Conservation (phyloP, 2,797 vertebrate species). For the Lateolabrax maculatus region DNA sequence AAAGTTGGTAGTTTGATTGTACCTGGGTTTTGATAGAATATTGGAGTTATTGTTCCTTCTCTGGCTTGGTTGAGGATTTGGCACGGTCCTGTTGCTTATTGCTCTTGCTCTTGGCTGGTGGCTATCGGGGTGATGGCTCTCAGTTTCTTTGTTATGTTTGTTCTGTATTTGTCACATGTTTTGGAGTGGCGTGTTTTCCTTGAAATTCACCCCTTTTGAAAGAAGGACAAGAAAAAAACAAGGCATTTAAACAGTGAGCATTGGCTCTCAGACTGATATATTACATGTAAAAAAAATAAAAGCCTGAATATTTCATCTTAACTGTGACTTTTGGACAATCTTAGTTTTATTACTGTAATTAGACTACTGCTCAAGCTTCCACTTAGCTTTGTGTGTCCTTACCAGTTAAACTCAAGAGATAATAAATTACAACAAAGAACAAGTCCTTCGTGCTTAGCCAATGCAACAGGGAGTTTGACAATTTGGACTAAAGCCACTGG, state of each 20-base stretch:
- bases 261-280: background rate
- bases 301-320: background rate
- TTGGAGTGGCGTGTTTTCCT: background rate
- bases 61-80: slow-evolving; percentile 9
- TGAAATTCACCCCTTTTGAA: background rate
- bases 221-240: slow-evolving; percentile 1
- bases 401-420: background rate
- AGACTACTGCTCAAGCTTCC: background rate
- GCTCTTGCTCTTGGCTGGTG: background rate
- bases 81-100: background rate
- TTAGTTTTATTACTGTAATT: no score
- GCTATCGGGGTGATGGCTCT: no score
- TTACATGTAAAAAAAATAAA: slow-evolving; percentile 1
- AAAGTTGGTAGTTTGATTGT: background rate
- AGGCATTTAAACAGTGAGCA: background rate
- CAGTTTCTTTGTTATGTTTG: no score
- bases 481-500: background rate
- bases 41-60: background rate
- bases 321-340: background rate
- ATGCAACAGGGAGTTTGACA: background rate
- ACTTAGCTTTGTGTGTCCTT: background rate
- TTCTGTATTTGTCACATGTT: background rate
- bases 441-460: background rate
- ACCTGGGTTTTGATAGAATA: background rate
- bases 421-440: background rate